These are phyloP conservation scores for Galaxias olidus DNA, from an alignment of 2,797 vertebrate species.

Conservation along the genomic window DNA sequence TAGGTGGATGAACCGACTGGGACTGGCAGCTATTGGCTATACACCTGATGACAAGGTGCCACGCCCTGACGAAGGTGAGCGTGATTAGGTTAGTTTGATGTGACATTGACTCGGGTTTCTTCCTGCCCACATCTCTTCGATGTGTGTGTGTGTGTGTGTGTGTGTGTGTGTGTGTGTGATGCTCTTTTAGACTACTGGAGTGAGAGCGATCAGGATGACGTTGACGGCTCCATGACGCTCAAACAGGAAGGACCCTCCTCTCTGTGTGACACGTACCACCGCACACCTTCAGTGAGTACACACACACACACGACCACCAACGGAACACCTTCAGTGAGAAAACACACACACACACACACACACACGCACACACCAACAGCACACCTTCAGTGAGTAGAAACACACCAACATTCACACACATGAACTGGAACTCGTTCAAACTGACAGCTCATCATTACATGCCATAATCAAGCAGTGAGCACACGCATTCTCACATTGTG, in stretches of 20 bases:
- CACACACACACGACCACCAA: not conserved
- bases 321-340: not conserved
- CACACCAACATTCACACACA: not conserved
- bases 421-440: not conserved
- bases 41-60: conserved; percentile 81
- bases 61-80: conserved; percentile 80
- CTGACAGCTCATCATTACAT: not conserved
- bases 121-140: not conserved
- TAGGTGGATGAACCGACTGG: conserved; percentile 83
- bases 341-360: conserved; percentile 49
- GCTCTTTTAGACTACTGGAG: conserved; percentile 86
- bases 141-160: conserved; percentile 15
- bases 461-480: conserved; percentile 1
- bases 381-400: not conserved
- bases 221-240: conserved; percentile 84
- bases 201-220: conserved; percentile 88
- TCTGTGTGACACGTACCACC: conserved; percentile 83
- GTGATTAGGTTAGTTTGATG: no score
- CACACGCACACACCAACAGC: conserved; percentile 10
- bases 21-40: conserved; percentile 80
- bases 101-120: not conserved
- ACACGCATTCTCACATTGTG: not conserved
- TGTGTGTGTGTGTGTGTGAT: conserved; percentile 2
- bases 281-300: conserved; percentile 83
- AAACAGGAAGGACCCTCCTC: conserved; percentile 85